Base-by-base conservation (phyloP, 2,113 vertebrate genomes). In the Xiphorhynchus elegans region DNA sequence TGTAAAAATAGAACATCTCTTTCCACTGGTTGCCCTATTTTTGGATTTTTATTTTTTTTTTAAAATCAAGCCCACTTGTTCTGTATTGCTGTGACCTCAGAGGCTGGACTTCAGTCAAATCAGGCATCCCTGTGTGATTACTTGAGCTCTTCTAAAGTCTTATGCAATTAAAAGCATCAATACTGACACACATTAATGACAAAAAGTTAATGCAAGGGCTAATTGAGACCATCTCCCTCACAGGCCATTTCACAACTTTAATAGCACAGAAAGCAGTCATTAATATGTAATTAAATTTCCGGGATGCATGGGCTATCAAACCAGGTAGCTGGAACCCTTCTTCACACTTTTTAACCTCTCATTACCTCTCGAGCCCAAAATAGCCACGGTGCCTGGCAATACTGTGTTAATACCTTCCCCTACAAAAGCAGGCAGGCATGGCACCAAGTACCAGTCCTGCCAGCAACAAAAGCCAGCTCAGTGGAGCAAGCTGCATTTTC, bases 251-350 rank as follows among this genome's bases (percentile, higher is more conserved):
- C 89, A 79, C 90, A 96, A 37, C 63, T 60, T 94, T 93, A 95
- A 93, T 73, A 85, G 84, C 31, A 73, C 4, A 56, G 95, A 94
- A 96, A 96, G 58, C 50, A 93, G 56, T 39, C 84, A 18, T 93
- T 96, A 96, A 93, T 84, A 79, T 77, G 93, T 94, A 95, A 97
- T 97, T 96, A 97, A 94, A 95, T 95, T 97, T 95, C 69, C 4
- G 0, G 78, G 66, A 95, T 70, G 69, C 85, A 44, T 14, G 58
- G 75, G 59, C 94, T 96, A 79, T 86, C 95, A 89, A 55, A 73
- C 37, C 82, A 76, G 90, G 83, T 87, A 87, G 62, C 86, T 77
- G 89, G 78, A 93, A 95, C 79, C 3, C 55, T 77, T 26, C 28
- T 91, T 95, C 86, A 95, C 84, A 88, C 74, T 85, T 83, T 91